Evolutionary conservation across 2,797 vertebrate genomes (phyloP), one percentile per base, ranked within the genome.

Genomic region (Distichodus sexfasciatus): DNA sequence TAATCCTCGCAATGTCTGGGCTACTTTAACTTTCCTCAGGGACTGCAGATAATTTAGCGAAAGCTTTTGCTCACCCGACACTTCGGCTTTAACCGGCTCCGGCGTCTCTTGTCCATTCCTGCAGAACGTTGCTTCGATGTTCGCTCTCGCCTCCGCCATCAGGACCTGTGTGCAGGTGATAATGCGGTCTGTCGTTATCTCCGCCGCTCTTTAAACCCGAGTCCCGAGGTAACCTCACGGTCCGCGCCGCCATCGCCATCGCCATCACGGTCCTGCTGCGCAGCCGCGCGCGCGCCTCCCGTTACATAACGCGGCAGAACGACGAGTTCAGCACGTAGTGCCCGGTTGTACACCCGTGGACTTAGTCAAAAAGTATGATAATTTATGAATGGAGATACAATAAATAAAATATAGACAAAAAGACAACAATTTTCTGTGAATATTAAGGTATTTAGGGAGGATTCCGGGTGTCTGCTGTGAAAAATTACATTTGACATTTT

Each of bases 31-130:
- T n/a, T n/a, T n/a, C n/a, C n/a, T n/a, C n/a, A n/a, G n/a, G n/a
- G n/a, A n/a, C 38, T 43, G n/a, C n/a, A 17, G 8, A 5, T 17
- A 11, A 3, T 4, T 14, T 43, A 2, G 10, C 15, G 23, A 51
- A 11, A 31, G 3, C 8, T 9, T 14, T 11, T 1, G 1, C 70
- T 23, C 75, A 91, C 91, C 91, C 83, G 86, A 85, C 0, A 92
- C 76, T 6, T 90, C 84, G 7, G 90, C 87, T 66, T 80, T 83
- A 0, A 15, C 9, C 0, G 85, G 84, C 66, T 89, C 86, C 0
- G 86, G 86, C 0, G 65, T 82, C 81, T 92, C 90, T 6, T 38
- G 35, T 15, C 76, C 44, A 65, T 72, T 76, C 35, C 62, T 62
- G 31, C 58, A 76, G 36, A 76, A 75, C 14, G 71, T 55, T 2